Evolutionary conservation across 1,140 invertebrate genomes (phyloP), one percentile per base, ranked within the genome.

Genomic region (Fragariocoptes setiger): DNA sequence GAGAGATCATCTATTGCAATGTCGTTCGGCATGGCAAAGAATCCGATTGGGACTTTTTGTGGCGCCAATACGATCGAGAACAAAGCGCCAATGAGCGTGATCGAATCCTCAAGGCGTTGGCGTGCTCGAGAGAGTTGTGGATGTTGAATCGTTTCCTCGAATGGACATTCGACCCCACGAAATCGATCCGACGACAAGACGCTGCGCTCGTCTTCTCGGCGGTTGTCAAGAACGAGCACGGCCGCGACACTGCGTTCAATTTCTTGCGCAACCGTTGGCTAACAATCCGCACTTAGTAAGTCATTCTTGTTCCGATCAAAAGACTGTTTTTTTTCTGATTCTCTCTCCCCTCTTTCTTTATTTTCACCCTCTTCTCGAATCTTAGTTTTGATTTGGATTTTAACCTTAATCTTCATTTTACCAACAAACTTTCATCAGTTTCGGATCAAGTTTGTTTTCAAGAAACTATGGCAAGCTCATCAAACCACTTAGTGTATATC

Each of bases 1-100:
- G 72, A 16, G 51, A 58, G 1, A 58, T 66, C 0, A 68, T 77
- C 14, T 83, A 77, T 53, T 86, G 79, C 57, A 69, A 66, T 21
- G 74, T 69, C 0, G 59, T 86, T 0, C 62, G 61, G 42, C 54
- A 71, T 46, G 79, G 80, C 17, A 61, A 61, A 12, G 63, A 68
- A 42, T 56, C 62, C 1, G 73, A 79, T 45, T 90, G 77, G 77
- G 60, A 76, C 37, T 79, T 74, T 59, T 61, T 76, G 3, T 75
- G 75, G 62, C 52, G 69, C 16, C 58, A 71, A 25, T 82, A 77
- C 50, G 54, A 64, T 36, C 60, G 62, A 17, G 64, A 19, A 12
- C 36, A 44, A 13, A 35, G 41, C 2, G 50, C 51, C 0, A 47
- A 52, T 1, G 56, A 59, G 42, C 50, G 50, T 21, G 40, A 42